A percentile compares a stretch with the other conserved stretches of the same genome.
Conservation (phyloP, 2,113 vertebrate genomes). For the Gadus chalcogrammus region DNA sequence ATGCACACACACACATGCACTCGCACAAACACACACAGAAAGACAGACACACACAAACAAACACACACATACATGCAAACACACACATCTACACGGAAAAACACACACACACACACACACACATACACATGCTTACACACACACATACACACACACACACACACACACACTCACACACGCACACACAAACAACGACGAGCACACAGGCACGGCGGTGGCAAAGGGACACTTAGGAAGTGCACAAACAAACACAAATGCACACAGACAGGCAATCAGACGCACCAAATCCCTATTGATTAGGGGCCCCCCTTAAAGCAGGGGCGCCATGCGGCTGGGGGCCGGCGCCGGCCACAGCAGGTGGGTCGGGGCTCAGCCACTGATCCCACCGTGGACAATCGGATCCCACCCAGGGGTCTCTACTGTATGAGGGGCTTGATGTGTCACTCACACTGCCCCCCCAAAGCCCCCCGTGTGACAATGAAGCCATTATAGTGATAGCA, state of each 20-base stretch:
- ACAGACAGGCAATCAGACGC: slow-evolving; percentile 51
- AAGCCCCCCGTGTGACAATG: no score
- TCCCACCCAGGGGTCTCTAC: slow-evolving; percentile 64
- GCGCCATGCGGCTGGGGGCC: slow-evolving; percentile 40
- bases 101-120: slow-evolving; percentile 39
- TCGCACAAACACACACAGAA: slow-evolving; percentile 30
- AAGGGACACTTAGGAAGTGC: slow-evolving; percentile 38
- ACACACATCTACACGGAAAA: slow-evolving; percentile 24
- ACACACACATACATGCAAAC: neutral
- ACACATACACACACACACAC: slow-evolving; percentile 42
- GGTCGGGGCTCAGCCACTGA: slow-evolving; percentile 66
- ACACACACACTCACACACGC: slow-evolving; percentile 15
- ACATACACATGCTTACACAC: slow-evolving; percentile 40
- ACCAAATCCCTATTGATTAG: slow-evolving; percentile 73
- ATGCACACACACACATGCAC: slow-evolving; percentile 38
- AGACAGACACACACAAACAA: slow-evolving; percentile 20
- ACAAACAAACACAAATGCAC: slow-evolving; percentile 14
- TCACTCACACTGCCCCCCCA: slow-evolving; percentile 37
- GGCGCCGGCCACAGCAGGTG: slow-evolving; percentile 51
- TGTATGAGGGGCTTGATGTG: slow-evolving; percentile 41
- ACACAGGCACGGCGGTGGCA: slow-evolving; percentile 27
- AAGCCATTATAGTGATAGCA: no score
- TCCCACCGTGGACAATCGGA: slow-evolving; percentile 70
- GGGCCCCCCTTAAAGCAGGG: slow-evolving; percentile 35
- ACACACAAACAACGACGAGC: slow-evolving; percentile 39